Base-by-base conservation (phyloP, 1,140 invertebrate species). In the Drosophila novamexicana region DNA sequence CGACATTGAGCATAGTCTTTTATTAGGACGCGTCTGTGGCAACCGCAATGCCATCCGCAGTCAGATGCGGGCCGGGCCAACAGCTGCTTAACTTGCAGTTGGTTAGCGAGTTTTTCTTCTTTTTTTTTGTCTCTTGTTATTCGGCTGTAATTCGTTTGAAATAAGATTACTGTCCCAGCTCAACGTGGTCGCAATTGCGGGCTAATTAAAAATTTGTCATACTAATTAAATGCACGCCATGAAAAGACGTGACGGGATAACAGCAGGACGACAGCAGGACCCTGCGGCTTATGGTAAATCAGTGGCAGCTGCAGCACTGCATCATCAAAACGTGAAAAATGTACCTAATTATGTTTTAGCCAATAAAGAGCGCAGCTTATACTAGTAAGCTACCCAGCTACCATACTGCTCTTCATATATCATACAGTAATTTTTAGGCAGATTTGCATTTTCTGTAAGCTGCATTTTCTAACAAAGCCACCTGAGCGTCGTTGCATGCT, bases 141-240 rank as follows among this genome's bases (percentile, higher is more conserved):
- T 75, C 53, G 76, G 65, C 63, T 75, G 73, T 79, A 89, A 83
- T 86, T 89, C 80, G 66, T 80, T 67, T 42, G 58, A 71, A 88
- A 88, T 89, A 89, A 88, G 84, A 88, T 89, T 88, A 68, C 62
- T 79, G 84, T 68, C 53, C 73, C 56, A 83, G 68, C 78, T 86
- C 66, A 67, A 39, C 63, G 76, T 49, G 64, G 79, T 83, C 79
- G 73, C 83, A 88, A 77, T 88, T 89, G 84, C 76, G 77, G 80
- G 83, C 84, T 88, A 88, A 88, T 88, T 88, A 88, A 88, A 86
- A 88, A 88, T 88, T 88, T 88, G 83, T 88, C 83, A 89, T 88
- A 89, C 83, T 88, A 88, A 88, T 88, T 88, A 88, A 88, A 79
- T 77, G 79, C 76, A 79, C 77, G 68, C 79, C 68, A 49, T 18